phyloP scores from a whole-genome alignment of 2,113 vertebrate species.

The Pithys albifrons region DNA sequence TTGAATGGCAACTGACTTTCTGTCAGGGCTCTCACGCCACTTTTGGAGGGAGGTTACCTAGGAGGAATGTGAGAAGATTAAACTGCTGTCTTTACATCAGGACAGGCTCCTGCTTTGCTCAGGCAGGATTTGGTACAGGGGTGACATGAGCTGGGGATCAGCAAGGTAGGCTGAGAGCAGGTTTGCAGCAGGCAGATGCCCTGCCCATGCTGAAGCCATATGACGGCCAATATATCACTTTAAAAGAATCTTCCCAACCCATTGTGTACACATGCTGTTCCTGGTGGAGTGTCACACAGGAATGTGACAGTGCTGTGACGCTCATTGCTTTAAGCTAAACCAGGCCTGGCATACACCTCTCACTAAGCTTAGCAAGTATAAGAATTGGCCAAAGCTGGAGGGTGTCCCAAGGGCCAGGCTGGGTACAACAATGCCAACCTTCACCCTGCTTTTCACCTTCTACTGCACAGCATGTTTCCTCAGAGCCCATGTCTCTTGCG shows the following conservation, averaged over 20 bases:
- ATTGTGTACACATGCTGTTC: accelerated
- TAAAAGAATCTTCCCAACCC: background rate
- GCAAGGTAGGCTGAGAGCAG: background rate
- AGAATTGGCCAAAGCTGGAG: background rate
- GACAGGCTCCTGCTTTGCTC: background rate
- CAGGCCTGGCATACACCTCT: background rate
- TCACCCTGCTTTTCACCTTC: background rate
- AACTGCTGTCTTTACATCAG: background rate
- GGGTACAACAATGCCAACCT: background rate
- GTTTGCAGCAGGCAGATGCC: background rate
- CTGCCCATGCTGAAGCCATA: background rate
- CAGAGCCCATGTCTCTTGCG: background rate
- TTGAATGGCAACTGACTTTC: background rate
- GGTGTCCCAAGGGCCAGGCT: background rate
- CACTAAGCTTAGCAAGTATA: background rate
- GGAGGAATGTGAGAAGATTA: background rate
- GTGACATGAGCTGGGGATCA: background rate
- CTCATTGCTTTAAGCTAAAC: background rate
- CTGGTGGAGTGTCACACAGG: background rate
- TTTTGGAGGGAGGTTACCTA: background rate
- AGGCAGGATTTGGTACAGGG: background rate
- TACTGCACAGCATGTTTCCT: background rate
- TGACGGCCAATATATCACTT: background rate
- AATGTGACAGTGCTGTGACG: background rate
- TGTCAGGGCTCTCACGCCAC: accelerated